These are phyloP conservation scores for Agrypnus murinus DNA, from an alignment of 2,888 invertebrate species.

Conservation along the genomic window DNA sequence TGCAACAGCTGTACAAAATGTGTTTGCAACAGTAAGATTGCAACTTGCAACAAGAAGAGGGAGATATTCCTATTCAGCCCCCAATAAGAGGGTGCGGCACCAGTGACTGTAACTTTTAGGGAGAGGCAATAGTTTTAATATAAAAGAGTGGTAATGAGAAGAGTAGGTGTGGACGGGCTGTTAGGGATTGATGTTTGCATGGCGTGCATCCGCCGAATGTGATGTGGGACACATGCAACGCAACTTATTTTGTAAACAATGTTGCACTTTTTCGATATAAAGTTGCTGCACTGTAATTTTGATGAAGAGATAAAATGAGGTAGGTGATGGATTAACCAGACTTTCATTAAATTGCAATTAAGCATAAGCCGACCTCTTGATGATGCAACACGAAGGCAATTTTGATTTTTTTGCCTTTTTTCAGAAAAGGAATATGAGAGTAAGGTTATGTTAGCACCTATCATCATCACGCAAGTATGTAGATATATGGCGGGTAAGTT, in stretches of 20 bases:
- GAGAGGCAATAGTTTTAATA: slow-evolving; percentile 51
- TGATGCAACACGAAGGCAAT: no score
- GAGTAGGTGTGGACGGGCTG: slow-evolving; percentile 53
- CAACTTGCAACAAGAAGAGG: slow-evolving; percentile 12
- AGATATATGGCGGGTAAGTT: no score
- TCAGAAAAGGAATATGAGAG: no score
- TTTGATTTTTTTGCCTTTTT: no score
- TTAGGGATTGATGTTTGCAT: slow-evolving; percentile 55
- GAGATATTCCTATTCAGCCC: slow-evolving; percentile 31
- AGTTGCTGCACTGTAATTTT: neutral
- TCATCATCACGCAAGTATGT: no score
- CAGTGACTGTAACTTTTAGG: slow-evolving; percentile 44
- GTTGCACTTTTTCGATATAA: slow-evolving; percentile 25
- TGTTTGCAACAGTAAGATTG: slow-evolving; percentile 34
- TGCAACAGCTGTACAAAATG: slow-evolving; percentile 28
- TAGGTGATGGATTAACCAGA: no score
- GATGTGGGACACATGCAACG: slow-evolving; percentile 50
- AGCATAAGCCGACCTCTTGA: no score
- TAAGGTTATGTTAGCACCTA: no score
- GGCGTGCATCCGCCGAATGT: slow-evolving; percentile 51
- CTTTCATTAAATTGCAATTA: no score
- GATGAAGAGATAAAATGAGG: neutral
- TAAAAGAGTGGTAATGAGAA: slow-evolving; percentile 54
- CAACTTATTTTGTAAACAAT: slow-evolving; percentile 27
- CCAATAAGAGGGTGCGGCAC: slow-evolving; percentile 37